Conservation (phyloP, 2,888 invertebrate species). For the Dicyrtoma fusca region DNA sequence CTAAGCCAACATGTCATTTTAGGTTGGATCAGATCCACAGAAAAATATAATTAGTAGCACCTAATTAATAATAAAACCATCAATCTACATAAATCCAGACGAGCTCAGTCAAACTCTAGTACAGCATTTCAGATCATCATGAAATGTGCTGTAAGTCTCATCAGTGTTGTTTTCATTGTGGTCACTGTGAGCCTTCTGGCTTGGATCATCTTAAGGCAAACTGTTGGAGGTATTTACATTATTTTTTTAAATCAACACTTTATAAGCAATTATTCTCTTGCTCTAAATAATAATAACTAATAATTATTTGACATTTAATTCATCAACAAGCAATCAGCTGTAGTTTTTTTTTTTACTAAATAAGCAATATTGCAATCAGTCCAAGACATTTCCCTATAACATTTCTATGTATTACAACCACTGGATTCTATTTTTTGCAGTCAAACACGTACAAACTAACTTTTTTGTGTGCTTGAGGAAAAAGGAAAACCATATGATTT, state of each 20-base stretch:
- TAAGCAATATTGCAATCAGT: no score
- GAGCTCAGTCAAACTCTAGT: no score
- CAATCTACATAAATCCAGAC: no score
- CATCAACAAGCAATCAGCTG: no score
- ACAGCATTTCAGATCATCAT: slow-evolving; percentile 28
- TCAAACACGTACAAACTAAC: no score
- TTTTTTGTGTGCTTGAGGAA: no score
- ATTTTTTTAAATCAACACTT: neutral
- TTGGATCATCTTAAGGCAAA: slow-evolving; percentile 41
- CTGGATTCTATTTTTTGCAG: no score
- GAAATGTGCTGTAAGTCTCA: slow-evolving; percentile 50
- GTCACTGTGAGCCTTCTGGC: slow-evolving; percentile 39
- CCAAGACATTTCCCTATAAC: no score
- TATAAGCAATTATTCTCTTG: neutral
- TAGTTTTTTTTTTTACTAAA: no score
- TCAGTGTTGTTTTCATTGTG: slow-evolving; percentile 43
- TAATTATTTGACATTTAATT: neutral
- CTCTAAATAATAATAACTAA: neutral
- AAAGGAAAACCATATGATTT: no score
- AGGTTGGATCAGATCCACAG: neutral
- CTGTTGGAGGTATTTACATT: slow-evolving; percentile 34
- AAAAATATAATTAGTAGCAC: neutral
- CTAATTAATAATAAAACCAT: no score
- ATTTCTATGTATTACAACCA: no score
- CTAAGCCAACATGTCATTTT: neutral